Percentiles rank a stretch among this genome's conserved stretches.
phyloP scores from a whole-genome alignment of 2,888 invertebrate species.

The Eristalinus sepulchralis region DNA sequence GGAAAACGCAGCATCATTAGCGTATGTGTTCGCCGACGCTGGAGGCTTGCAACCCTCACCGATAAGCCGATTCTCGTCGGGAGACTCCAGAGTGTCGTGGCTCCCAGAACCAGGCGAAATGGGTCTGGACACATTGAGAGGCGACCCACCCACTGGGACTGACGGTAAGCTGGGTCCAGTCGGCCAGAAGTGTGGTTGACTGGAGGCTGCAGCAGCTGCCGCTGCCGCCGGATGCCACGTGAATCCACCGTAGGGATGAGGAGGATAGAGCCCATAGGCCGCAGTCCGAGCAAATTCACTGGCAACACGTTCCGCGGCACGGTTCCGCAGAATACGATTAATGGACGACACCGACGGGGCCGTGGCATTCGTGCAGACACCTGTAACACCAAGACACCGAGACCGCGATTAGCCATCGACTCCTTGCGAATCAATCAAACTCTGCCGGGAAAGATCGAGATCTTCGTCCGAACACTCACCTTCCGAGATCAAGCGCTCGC shows the following conservation, averaged over 20 bases:
- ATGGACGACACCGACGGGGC: conserved; percentile 98
- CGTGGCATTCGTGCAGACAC: conserved; percentile 96
- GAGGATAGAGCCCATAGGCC: conserved; percentile 92
- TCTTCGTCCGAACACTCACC: conserved; percentile 83
- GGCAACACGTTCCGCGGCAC: conserved; percentile 97
- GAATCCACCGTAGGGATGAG: conserved; percentile 85
- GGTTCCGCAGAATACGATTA: conserved; percentile 96
- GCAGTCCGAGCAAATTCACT: conserved; percentile 96
- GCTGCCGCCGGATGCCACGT: conserved; percentile 83
- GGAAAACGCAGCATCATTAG: conserved; percentile 82
- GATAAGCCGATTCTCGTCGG: conserved; percentile 79
- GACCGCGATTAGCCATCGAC: conserved; percentile 24
- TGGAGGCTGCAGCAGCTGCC: conserved; percentile 78
- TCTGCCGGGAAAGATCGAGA: conserved; percentile 49
- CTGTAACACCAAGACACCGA: conserved; percentile 82
- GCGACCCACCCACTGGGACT: conserved; percentile 83
- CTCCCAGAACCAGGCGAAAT: conserved; percentile 82
- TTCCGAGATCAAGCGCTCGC: conserved; percentile 97
- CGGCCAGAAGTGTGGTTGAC: conserved; percentile 82
- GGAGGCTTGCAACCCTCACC: conserved; percentile 48
- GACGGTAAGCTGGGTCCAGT: conserved; percentile 82
- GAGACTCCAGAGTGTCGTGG: conserved; percentile 80
- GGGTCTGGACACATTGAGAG: conserved; percentile 76
- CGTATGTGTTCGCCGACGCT: conserved; percentile 7
- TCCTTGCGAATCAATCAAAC: conserved; percentile 46